phyloP scores from a whole-genome alignment of 2,113 vertebrate genomes.

The Axis porcinus region DNA sequence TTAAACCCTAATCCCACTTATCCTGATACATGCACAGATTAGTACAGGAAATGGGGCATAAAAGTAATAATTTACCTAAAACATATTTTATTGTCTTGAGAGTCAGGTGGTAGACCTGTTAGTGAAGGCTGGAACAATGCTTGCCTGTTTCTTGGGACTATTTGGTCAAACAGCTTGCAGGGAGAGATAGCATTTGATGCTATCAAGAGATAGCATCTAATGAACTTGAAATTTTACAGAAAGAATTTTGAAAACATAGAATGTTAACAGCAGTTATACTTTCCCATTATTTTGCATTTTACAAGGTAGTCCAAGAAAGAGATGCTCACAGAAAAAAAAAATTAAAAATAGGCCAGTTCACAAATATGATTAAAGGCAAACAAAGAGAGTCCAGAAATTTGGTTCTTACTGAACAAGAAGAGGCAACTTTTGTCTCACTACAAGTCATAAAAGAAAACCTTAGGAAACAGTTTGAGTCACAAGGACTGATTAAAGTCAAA shows the following conservation, averaged over 20 bases:
- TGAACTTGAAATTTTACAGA: neutral
- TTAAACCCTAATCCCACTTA: neutral
- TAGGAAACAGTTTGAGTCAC: neutral
- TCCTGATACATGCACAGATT: neutral
- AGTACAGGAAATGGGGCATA: neutral
- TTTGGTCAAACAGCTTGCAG: neutral
- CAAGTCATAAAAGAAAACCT: neutral
- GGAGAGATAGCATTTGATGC: neutral
- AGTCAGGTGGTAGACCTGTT: neutral
- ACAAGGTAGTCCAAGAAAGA: neutral
- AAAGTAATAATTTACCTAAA: neutral
- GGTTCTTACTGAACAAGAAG: neutral
- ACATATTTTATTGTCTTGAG: neutral
- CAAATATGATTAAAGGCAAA: neutral
- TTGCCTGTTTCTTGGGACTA: neutral
- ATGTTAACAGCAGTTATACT: neutral
- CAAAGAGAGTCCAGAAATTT: neutral
- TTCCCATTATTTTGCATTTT: neutral
- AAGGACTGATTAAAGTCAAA: slow-evolving; percentile 17
- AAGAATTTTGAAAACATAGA: neutral
- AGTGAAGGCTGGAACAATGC: neutral
- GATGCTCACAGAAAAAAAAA: neutral
- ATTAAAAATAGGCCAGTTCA: neutral
- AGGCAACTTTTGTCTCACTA: neutral
- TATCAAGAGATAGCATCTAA: neutral